Conservation (phyloP, 2,797 vertebrate species). For the Chrosomus eos region DNA sequence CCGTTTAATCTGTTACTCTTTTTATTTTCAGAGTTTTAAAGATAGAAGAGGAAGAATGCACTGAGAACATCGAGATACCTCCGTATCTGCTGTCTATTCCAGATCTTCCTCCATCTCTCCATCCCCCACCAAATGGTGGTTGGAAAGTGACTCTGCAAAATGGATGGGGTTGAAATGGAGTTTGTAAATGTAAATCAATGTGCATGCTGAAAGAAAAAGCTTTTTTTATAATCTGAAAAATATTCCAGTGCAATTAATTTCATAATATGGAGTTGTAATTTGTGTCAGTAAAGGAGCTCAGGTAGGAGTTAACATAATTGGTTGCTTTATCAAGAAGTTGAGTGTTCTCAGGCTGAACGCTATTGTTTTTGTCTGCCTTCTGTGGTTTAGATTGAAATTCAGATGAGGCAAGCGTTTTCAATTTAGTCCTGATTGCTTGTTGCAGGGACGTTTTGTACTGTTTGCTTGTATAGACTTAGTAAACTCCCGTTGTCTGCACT, state of each 20-base stretch:
- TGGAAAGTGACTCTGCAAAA: conserved; percentile 76
- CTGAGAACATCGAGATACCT: conserved; percentile 77
- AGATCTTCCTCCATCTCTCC: conserved; percentile 90
- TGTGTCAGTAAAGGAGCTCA: background rate
- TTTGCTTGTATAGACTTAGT: conserved; percentile 29
- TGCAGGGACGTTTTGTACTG: conserved; percentile 42
- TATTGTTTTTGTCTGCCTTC: conserved; percentile 14
- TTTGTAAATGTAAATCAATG: background rate
- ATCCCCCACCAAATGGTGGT: conserved; percentile 82
- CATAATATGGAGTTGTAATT: background rate
- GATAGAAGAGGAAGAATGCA: conserved; percentile 64
- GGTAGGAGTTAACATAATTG: background rate
- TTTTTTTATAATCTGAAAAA: background rate
- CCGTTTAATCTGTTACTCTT: background rate
- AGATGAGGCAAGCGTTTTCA: conserved; percentile 47
- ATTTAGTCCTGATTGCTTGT: conserved; percentile 55
- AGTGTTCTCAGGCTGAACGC: background rate
- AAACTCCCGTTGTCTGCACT: conserved; percentile 28
- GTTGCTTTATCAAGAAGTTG: conserved; percentile 8
- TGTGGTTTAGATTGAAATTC: conserved; percentile 47
- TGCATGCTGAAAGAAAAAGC: background rate
- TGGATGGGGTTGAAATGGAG: conserved; percentile 87
- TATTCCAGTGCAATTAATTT: background rate
- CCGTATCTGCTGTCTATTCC: conserved; percentile 85
- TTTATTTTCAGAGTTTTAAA: conserved; percentile 68